Conservation (phyloP, 64 coral and sea anemone genomes). For the Porites australiensis region DNA sequence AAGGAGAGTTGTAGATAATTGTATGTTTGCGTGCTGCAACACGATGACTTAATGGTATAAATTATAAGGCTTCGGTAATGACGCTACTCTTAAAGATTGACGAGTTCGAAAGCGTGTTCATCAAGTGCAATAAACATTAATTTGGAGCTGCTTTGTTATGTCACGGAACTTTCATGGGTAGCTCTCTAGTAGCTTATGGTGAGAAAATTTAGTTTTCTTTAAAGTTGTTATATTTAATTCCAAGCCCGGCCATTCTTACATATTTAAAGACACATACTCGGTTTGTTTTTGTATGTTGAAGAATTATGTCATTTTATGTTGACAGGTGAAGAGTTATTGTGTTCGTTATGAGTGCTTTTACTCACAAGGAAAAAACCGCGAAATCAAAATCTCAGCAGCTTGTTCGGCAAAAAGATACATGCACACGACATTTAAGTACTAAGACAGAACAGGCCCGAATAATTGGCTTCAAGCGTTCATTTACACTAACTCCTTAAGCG, state of each 20-base stretch:
- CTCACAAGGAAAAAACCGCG: background rate
- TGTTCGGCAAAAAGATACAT: background rate
- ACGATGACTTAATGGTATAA: no score
- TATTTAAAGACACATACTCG: no score
- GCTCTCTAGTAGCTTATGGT: no score
- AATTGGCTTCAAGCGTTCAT: no score
- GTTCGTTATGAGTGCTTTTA: slow-evolving; percentile 16
- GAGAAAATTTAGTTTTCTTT: no score
- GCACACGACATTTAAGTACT: background rate
- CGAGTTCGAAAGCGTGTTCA: background rate
- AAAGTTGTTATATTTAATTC: no score
- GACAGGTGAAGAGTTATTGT: background rate
- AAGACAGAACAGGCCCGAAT: no score
- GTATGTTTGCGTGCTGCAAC: background rate
- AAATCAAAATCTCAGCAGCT: background rate
- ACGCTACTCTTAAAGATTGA: background rate
- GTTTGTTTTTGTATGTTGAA: background rate
- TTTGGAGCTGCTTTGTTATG: background rate
- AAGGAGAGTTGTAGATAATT: background rate
- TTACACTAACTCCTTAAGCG: no score
- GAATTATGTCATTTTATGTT: background rate
- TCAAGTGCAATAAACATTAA: slow-evolving; percentile 26
- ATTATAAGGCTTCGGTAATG: background rate
- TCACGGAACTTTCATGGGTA: slow-evolving; percentile 10
- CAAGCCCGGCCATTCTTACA: no score